Base-by-base conservation (phyloP, 2,113 vertebrate genomes). In the Neomonachus schauinslandi region DNA sequence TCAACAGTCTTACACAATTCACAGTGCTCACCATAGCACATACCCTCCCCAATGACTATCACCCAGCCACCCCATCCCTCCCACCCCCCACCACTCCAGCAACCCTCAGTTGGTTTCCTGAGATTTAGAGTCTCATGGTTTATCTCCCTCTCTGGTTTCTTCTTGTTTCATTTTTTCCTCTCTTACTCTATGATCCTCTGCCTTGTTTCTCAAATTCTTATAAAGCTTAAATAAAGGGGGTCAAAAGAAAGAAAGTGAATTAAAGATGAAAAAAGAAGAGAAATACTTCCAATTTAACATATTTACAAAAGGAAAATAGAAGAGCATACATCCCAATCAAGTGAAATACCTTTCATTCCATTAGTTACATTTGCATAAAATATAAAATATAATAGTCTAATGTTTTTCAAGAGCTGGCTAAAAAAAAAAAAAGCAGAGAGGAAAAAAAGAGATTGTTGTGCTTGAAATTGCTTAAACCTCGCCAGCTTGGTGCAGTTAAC, bases 391-490 rank as follows among this genome's bases (percentile, higher is more conserved):
- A 42, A 55, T 46, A 91, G 1, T 82, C 19, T 91, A 69, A 51
- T 79, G 36, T 1, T 63, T 91, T 69, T 76, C n/a, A 81, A 91
- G 39, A 67, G 1, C 36, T 91, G 46, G 6, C 89, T 59, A 16
- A 49, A 71, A 57, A 71, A 55, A 91, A 51, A 46, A 13, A 3
- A 46, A 51, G 24, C 9, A 65, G 9, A 36, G 3, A 49, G 10
- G 10, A 7, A 3, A 7, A 11, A 53, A 53, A 36, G 39, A 80
- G 19, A 74, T 63, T 65, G 1, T 91, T 74, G 12, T 61, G 2
- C 61, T 84, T 81, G 8, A 87, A 96, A 93, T 39, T 89, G 22
- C 31, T 96, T 74, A 65, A 89, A 42, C 12, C 13, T 93, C 86
- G 16, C 2, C 31, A 69, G 6, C 19, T 95, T 86, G 74, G 7